A percentile compares a stretch with the other conserved stretches of the same genome.
These are phyloP conservation scores for Clusia tigrina DNA, from an alignment of 2,888 invertebrate genomes.

Conservation along the genomic window DNA sequence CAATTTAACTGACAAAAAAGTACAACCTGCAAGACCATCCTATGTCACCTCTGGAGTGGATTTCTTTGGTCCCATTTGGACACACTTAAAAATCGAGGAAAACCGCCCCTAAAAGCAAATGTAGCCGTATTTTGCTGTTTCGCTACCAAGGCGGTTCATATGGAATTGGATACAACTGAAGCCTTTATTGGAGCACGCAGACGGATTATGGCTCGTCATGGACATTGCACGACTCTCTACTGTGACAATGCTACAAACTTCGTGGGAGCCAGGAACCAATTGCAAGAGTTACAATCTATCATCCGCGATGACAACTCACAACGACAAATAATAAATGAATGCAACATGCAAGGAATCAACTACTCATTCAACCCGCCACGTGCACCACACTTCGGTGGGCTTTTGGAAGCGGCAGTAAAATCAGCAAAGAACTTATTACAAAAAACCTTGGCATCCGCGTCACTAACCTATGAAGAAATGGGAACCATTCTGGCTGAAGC, in stretches of 20 bases:
- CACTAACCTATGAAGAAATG: constrained; percentile 10
- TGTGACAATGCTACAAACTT: background rate
- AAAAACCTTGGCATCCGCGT: constrained; percentile 6
- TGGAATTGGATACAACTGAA: constrained; percentile 18
- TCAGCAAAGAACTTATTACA: constrained; percentile 21
- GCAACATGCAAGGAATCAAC: background rate
- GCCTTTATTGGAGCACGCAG: background rate
- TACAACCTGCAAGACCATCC: too few relatives aligned
- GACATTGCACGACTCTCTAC: background rate
- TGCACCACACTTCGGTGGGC: constrained; percentile 1
- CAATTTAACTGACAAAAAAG: too few relatives aligned
- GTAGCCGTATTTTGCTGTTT: constrained; percentile 13
- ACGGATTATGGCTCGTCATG: background rate
- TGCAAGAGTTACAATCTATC: too few relatives aligned
- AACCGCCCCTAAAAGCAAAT: constrained; percentile 7
- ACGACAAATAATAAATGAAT: background rate
- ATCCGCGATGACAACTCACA: too few relatives aligned
- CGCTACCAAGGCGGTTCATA: constrained; percentile 15
- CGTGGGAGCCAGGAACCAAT: too few relatives aligned
- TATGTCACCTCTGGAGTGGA: too few relatives aligned
- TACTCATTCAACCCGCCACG: background rate
- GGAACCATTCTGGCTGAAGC: constrained; percentile 12
- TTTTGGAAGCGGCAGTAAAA: constrained; percentile 19
- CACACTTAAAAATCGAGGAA: constrained; percentile 15
- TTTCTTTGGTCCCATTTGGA: too few relatives aligned